phyloP scores from a whole-genome alignment of 2,113 vertebrate species.

The human region GRCh38 chr9:39696001-39696500 shows the following conservation, averaged over 20 bases:
- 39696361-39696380: neutral
- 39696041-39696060: neutral
- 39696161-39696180: neutral
- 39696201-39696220: neutral
- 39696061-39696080: neutral
- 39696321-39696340: neutral
- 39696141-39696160: neutral
- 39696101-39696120: neutral
- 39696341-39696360: neutral
- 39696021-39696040: neutral
- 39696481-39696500: neutral
- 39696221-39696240: neutral
- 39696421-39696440: too few relatives aligned
- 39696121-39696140: neutral
- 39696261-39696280: neutral
- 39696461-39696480: neutral
- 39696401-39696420: neutral
- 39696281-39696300: neutral
- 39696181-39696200: neutral
- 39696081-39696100: neutral
- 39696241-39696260: neutral
- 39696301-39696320: neutral
- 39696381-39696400: neutral
- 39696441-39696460: neutral
- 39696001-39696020: neutral